Base-by-base conservation (phyloP, 1,140 invertebrate genomes). In the Penaeus indicus region DNA sequence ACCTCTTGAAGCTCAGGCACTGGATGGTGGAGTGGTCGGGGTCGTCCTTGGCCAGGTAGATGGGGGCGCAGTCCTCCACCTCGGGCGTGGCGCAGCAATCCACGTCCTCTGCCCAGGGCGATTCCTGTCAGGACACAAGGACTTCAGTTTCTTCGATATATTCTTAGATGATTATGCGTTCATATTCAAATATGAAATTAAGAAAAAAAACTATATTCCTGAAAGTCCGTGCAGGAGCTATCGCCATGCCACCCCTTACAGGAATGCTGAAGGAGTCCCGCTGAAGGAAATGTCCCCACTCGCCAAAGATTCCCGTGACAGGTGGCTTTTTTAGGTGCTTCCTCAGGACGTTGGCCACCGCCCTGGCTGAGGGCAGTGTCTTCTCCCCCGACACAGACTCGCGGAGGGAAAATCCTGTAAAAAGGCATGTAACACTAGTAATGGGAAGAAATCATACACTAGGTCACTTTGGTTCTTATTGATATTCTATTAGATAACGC, bases 221-320 rank as follows among this genome's bases (percentile, higher is more conserved):
- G 11, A 75, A 75, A 38, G 25, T 2, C 25, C 18, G 16, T 10
- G 1, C 38, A 18, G 18, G 69, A 11, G 69, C 38, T 75, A 16
- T 16, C 18, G 10, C 25, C 38, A 38, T 38, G 11, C 8, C 10
- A 75, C 22, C 0, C 80, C 90, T 80, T 61, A 91, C 90, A 8
- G 90, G 90, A 21, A 91, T 91, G 77, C 90, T 90, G 77, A 91
- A 91, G 54, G 75, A 61, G 77, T 91, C 90, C 19, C 84, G 38
- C 79, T 89, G 86, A 22, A 91, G 54, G 61, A 91, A 91, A 63
- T 91, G 90, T 0, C 72, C 79, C 88, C 87, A 91, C 47, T 89
- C 88, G 8, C 79, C 38, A 62, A 91, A 89, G 21, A 89, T 21
- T 3, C 88, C 85, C 47, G 88, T 82, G 0, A 85, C 86, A 16